Evolutionary conservation across 2,797 vertebrate genomes (phyloP).

Genomic region (Lithobates pipiens): DNA sequence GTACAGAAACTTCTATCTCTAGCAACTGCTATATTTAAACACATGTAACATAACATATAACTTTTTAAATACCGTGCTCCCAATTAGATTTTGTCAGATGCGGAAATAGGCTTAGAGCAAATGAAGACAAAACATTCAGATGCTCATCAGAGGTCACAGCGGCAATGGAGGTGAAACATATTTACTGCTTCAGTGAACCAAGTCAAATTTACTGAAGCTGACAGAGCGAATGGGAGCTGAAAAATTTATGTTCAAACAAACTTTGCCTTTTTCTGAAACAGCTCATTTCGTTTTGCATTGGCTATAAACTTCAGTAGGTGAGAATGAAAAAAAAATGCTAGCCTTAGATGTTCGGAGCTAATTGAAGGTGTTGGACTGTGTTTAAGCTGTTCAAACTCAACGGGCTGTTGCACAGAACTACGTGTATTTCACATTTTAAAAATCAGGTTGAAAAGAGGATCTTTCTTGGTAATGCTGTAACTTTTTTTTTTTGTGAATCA

Average conservation of each 20-base stretch:
- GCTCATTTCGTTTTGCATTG: constrained; percentile 31
- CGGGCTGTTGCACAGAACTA: background rate
- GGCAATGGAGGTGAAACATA: constrained; percentile 50
- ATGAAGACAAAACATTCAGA: constrained; percentile 59
- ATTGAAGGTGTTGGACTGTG: constrained; percentile 25
- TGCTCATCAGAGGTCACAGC: constrained; percentile 58
- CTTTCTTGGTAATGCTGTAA: background rate
- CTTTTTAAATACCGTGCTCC: constrained; percentile 18
- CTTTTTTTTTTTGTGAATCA: too few relatives aligned
- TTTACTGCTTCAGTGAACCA: constrained; percentile 59
- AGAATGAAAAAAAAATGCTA: constrained; percentile 20
- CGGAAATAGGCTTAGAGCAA: constrained; percentile 47
- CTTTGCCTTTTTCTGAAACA: constrained; percentile 6
- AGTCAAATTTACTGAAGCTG: constrained; percentile 55
- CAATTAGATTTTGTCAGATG: constrained; percentile 40
- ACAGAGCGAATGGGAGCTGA: constrained; percentile 38
- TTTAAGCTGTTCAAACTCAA: constrained; percentile 18
- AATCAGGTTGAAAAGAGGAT: background rate
- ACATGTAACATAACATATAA: constrained; percentile 2
- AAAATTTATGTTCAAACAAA: constrained; percentile 57
- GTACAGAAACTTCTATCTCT: too few relatives aligned
- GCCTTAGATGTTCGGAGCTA: constrained; percentile 21
- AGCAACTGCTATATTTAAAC: background rate
- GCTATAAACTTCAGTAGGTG: constrained; percentile 21
- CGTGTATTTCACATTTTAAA: background rate